Conservation (phyloP, 23 tunicate species). For the Botrylloides violaceus region DNA sequence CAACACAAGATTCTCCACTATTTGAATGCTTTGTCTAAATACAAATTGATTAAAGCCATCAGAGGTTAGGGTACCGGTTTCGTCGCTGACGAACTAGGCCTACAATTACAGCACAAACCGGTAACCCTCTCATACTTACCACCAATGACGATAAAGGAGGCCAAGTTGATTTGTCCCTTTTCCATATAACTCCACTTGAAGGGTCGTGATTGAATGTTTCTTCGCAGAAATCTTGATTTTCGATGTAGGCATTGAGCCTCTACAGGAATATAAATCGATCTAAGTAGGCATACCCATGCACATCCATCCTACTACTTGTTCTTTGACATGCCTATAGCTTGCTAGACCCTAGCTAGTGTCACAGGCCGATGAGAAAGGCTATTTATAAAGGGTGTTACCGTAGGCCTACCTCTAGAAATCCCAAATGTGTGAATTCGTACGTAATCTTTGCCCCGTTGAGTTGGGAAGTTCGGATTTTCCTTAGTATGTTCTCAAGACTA, state of each 20-base stretch:
- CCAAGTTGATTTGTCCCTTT: constrained; percentile 31
- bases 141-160: constrained; percentile 36
- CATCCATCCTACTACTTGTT: too few relatives aligned
- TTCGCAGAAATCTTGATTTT: constrained; percentile 84
- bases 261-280: too few relatives aligned
- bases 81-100: too few relatives aligned
- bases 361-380: too few relatives aligned
- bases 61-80: not conserved
- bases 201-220: constrained; percentile 4
- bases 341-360: too few relatives aligned
- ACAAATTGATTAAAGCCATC: not conserved
- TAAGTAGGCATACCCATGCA: too few relatives aligned
- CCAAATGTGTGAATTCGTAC: constrained; percentile 55
- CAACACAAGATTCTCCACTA: constrained; percentile 52
- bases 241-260: constrained; percentile 64
- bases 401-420: constrained; percentile 88
- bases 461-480: constrained; percentile 22
- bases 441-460: constrained; percentile 40
- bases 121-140: constrained; percentile 30
- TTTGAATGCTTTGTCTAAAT: constrained; percentile 33
- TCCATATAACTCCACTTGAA: constrained; percentile 31
- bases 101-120: not conserved
- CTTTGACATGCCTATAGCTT: too few relatives aligned
- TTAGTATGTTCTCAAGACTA: constrained; percentile 36
- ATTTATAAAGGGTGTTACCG: too few relatives aligned